These are phyloP conservation scores for Rhimphoctona megacephalus DNA, from an alignment of 2,888 invertebrate genomes.

Conservation along the genomic window DNA sequence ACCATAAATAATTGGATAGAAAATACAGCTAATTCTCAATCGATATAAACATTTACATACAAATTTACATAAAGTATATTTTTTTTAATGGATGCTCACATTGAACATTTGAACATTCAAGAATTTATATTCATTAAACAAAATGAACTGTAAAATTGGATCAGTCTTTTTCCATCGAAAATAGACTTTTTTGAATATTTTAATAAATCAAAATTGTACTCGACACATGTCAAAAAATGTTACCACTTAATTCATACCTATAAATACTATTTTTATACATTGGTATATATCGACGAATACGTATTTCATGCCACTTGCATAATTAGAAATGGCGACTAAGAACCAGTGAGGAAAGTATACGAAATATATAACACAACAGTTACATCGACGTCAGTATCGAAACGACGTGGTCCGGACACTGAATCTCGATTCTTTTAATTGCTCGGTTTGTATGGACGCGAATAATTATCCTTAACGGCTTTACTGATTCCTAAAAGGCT, in stretches of 20 bases:
- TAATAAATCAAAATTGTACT: neutral
- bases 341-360: conserved; percentile 46
- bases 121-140: too few species aligned
- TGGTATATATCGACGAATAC: neutral
- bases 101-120: too few species aligned
- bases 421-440: conserved; percentile 52
- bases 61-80: too few species aligned
- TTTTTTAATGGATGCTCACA: too few species aligned
- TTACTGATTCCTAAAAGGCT: conserved; percentile 49
- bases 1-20: neutral
- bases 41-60: too few species aligned
- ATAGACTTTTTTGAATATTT: conserved; percentile 22
- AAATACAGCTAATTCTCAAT: neutral
- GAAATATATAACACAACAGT: neutral
- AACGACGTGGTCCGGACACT: conserved; percentile 20
- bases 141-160: too few species aligned
- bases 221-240: conserved; percentile 18
- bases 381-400: conserved; percentile 5
- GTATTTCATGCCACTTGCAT: conserved; percentile 50
- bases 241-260: neutral
- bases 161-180: too few species aligned
- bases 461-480: conserved; percentile 61
- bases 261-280: neutral
- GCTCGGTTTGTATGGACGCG: conserved; percentile 50
- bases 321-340: conserved; percentile 46